phyloP scores from a whole-genome alignment of 2,797 vertebrate species.

The Gobionotothen gibberifrons region DNA sequence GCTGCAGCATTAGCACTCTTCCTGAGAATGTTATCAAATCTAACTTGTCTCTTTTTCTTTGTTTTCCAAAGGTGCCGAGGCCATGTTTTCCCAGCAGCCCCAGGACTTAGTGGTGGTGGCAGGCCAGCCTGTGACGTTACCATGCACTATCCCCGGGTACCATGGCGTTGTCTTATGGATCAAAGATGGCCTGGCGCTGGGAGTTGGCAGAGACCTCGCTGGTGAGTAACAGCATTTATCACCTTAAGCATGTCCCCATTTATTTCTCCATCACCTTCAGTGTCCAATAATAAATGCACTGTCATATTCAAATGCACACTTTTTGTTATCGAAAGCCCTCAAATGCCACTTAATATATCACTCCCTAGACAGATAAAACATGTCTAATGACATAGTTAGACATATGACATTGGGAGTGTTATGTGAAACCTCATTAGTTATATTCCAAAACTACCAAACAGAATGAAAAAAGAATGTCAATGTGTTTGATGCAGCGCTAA shows the following conservation, averaged over 20 bases:
- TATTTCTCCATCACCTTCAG: conserved; percentile 15
- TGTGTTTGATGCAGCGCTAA: conserved; percentile 15
- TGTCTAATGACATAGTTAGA: conserved; percentile 11
- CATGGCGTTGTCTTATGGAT: conserved; percentile 97
- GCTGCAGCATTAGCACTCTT: too few species aligned
- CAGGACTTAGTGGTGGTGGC: conserved; percentile 97
- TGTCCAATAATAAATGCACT: conserved; percentile 46
- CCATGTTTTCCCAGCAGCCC: conserved; percentile 96
- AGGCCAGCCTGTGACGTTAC: conserved; percentile 92
- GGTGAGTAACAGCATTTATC: conserved; percentile 80
- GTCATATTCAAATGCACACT: conserved; percentile 42
- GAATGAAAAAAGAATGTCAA: conserved; percentile 25
- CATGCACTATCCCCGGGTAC: conserved; percentile 94
- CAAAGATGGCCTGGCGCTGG: conserved; percentile 95
- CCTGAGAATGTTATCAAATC: not conserved
- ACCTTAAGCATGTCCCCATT: conserved; percentile 9
- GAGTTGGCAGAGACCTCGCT: conserved; percentile 94
- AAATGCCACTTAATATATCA: conserved; percentile 42
- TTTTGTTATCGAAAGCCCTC: conserved; percentile 46
- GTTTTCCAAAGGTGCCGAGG: conserved; percentile 82
- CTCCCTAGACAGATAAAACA: conserved; percentile 33
- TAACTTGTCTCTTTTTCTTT: conserved; percentile 9
- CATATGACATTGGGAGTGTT: conserved; percentile 20
- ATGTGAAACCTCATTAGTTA: conserved; percentile 31
- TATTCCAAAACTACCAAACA: conserved; percentile 29